Base-by-base conservation (phyloP, 2,113 vertebrate genomes). In the Sigmodon hispidus region DNA sequence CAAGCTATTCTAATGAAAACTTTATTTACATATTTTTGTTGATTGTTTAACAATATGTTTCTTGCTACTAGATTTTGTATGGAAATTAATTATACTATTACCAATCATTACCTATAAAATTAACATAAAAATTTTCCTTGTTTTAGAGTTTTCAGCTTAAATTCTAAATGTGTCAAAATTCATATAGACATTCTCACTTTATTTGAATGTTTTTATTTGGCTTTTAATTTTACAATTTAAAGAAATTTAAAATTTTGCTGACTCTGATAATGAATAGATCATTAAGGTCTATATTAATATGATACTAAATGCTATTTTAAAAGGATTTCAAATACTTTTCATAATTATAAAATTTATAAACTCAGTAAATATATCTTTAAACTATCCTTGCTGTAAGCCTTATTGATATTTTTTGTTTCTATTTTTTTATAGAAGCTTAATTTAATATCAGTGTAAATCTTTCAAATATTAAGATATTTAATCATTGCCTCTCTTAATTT, bases 311-410 rank as follows among this genome's bases (percentile, higher is more conserved):
- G 36, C 24, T 80, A 59, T 73, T 93, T 87, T 31, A 59, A 69
- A 67, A 55, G n/a, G 7, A 65, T 48, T 59, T 67, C 29, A 92
- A 85, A 24, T 43, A 73, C 22, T 75, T 69, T 43, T 9, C 48
- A 50, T 52, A 5, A 79, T 19, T 88, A 5, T 40, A 83, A 86
- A 95, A 77, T 55, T 83, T 36, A 76, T 93, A 85, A 93, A 57
- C 5, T 34, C 55, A 52, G 36, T 36, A 16, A 63, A 31, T 70
- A 52, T 6, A 87, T 61, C 17, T 90, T 90, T 80, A 63, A 4
- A 26, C 3, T 87, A 70, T 43, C 7, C 19, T 93, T 73, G 11
- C 57, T 87, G 11, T 77, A 90, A 55, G 19, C 52, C 80, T 83
- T 91, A 1, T 59, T 70, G 87, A 45, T 40, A 85, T 15, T 72